Conservation (phyloP, 2,113 vertebrate species). For the Engystomops pustulosus region DNA sequence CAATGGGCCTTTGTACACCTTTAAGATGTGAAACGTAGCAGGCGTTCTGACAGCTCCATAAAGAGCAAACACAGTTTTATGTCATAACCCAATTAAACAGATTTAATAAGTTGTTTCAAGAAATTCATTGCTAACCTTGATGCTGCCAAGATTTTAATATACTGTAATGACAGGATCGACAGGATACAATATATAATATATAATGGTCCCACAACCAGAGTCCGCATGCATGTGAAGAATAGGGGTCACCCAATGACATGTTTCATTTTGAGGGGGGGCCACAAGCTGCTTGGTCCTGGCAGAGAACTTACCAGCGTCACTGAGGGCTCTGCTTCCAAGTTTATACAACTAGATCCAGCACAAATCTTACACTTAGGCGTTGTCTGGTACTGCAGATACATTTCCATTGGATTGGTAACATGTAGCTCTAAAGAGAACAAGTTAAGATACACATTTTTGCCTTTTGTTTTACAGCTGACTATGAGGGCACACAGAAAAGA, state of each 20-base stretch:
- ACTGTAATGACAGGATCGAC: neutral
- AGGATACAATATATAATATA: too few species aligned
- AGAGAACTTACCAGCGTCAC: neutral
- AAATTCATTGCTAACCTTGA: neutral
- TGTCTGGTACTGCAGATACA: neutral
- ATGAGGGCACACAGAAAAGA: slow-evolving; percentile 93
- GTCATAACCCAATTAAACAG: too few species aligned
- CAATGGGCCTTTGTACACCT: slow-evolving; percentile 14
- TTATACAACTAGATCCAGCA: too few species aligned
- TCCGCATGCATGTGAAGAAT: neutral
- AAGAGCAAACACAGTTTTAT: neutral
- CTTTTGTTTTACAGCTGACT: slow-evolving; percentile 78
- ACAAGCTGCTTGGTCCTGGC: neutral
- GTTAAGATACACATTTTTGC: neutral
- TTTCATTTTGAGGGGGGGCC: too few species aligned
- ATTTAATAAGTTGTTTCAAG: neutral
- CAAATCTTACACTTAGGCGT: too few species aligned
- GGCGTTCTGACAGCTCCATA: neutral
- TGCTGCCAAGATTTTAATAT: neutral
- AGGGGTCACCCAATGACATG: neutral
- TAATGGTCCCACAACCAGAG: too few species aligned
- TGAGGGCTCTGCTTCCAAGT: neutral
- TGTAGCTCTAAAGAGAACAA: neutral
- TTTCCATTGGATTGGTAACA: neutral
- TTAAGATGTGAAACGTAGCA: neutral